Base-by-base conservation (phyloP, 2,888 invertebrate species). In the Callyntrura sp. region DNA sequence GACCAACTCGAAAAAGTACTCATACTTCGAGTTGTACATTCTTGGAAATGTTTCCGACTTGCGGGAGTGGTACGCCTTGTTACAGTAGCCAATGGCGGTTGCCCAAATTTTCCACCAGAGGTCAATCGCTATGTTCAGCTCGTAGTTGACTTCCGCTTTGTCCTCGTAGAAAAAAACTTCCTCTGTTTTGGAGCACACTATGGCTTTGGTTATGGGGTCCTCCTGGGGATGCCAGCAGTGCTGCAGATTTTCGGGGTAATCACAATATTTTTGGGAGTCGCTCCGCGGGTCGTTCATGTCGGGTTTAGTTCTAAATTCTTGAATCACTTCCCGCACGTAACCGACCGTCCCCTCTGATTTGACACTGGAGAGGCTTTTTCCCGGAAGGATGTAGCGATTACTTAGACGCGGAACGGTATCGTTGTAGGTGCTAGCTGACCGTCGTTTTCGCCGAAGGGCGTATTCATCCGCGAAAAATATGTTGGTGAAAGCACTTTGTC, bases 61-160 rank as follows among this genome's bases (percentile, higher is more conserved):
- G 8, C 90, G 43, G n/a, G 51, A 25, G 9, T 20, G 20, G 51
- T 90, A 91, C 14, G 78, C 78, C 12, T 81, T 79, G 45, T 91
- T 90, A 51, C 91, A 91, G 35, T 83, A 91, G 12, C 91, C 91
- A 17, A 86, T 78, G 0, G 85, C 86, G 20, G 91, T 91, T 0
- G 90, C 76, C 62, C 84, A 90, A 51, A 91, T 91, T 62, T 90
- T 91, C 91, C 91, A 91, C 57, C 88, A 84, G 14, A 88, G 28
- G 51, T 91, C 91, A 25, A 91, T 90, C 12, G 90, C 90, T 45
- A 88, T 76, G 43, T 90, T 88, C 23, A 91, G 45, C 20, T 90
- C 91, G 57, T 83, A 90, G 2, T 90, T 85, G 12, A 82, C 62
- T 57, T 91, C 91, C 0, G 89, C 90, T 20, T 70, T 57, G 51